Percentiles rank a stretch among this genome's conserved stretches.
phyloP scores from a whole-genome alignment of 2,797 vertebrate species.

The Phrynocephalus forsythii region DNA sequence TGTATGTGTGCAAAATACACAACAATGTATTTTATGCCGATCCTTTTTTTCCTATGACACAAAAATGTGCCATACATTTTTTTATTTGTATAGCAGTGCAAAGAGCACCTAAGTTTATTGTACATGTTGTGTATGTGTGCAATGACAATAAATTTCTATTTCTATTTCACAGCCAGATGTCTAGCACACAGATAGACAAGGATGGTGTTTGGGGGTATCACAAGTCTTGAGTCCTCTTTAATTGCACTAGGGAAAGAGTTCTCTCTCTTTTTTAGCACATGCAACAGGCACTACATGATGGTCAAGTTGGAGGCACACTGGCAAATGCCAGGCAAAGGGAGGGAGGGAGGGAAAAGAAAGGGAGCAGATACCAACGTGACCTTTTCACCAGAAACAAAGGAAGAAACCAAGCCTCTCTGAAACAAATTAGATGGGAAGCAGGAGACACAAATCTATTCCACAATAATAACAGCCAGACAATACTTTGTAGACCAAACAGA shows the following conservation, averaged over 20 bases:
- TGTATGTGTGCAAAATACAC: too few species aligned
- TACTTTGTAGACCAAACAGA: background rate
- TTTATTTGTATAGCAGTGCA: too few species aligned
- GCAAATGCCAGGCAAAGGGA: slow-evolving; percentile 4
- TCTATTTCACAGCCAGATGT: background rate
- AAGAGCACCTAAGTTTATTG: background rate
- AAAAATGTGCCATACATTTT: too few species aligned
- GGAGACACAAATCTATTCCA: fast-evolving
- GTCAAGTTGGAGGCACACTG: slow-evolving; percentile 20
- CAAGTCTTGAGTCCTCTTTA: slow-evolving; percentile 49
- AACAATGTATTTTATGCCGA: too few species aligned
- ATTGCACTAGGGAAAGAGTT: background rate
- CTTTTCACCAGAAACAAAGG: background rate
- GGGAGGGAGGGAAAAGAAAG: too few species aligned
- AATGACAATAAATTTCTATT: slow-evolving; percentile 46
- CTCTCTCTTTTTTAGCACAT: background rate
- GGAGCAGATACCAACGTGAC: background rate
- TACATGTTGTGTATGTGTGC: background rate
- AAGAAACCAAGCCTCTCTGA: background rate
- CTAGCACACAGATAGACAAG: slow-evolving; percentile 37
- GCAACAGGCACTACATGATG: slow-evolving; percentile 30
- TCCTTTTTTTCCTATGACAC: too few species aligned
- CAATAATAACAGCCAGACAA: background rate
- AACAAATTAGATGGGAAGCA: slow-evolving; percentile 10
- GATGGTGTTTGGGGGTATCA: slow-evolving; percentile 36